Evolutionary conservation across 2,113 vertebrate species (phyloP), one percentile per base, ranked within the genome.

Genomic region (Camelus dromedarius): DNA sequence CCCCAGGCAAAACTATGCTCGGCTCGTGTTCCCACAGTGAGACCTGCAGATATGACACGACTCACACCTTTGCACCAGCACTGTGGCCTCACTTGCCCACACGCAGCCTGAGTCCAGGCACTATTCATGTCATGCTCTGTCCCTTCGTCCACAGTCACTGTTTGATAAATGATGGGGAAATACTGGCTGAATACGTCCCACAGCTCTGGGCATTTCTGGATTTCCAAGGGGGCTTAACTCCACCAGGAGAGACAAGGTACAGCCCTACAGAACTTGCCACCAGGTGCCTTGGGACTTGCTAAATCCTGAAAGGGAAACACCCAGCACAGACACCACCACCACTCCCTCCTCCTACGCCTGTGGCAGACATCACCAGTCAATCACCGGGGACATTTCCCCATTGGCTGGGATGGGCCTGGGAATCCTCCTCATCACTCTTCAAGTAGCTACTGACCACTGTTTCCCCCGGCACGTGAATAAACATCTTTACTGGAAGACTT

Each of bases 341-440:
- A 6, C 20, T 52, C 19, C 38, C 2, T 58, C 62, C 30, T 35
- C 38, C 8, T 32, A 20, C 52, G 7, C 66, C 76, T 2, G 0
- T 1, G 20, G n/a, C 32, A 28, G 50, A 32, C 30, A 9, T 20
- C 46, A 7, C 19, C 2, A 0, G 14, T 42, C n/a, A 15, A 0
- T 20, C 56, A 12, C 1, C 1, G 7, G 32, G 38, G 42, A 67
- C 76, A 70, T 14, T 30, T 54, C 48, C n/a, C 35, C 8, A 0
- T 22, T 28, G 52, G 89, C 89, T 6, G 35, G 38, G 89, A 30
- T 16, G 14, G 69, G 92, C 75, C 76, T 81, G 52, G 26, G 70
- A 62, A 60, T 20, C 22, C 38, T 70, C 18, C 28, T 56, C 6
- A 20, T 75, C 70, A 73, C 20, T 46, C n/a, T 58, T 24, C 8